Conservation (phyloP, 2,113 vertebrate genomes). For the Ursus arctos region DNA sequence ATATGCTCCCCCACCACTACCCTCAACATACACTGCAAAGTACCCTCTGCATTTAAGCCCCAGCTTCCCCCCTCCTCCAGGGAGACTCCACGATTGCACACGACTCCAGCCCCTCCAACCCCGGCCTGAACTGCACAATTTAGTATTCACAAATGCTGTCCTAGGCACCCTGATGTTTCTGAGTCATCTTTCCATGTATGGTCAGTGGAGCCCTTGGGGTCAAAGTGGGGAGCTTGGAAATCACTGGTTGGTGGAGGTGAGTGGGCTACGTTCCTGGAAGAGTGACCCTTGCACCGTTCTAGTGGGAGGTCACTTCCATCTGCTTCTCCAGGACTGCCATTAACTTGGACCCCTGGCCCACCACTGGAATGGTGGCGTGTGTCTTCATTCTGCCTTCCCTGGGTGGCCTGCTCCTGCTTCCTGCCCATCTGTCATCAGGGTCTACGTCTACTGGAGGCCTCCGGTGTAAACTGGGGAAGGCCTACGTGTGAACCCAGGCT, state of each 20-base stretch:
- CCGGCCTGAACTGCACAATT: background rate
- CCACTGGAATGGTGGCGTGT: rapidly evolving
- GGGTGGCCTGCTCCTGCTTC: background rate
- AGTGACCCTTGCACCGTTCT: background rate
- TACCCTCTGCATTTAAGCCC: background rate
- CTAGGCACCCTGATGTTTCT: background rate
- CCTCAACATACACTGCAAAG: background rate
- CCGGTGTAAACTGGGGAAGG: background rate
- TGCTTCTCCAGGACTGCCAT: background rate
- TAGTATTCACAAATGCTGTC: background rate
- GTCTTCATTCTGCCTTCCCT: background rate
- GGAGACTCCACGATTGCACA: background rate
- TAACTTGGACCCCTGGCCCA: background rate
- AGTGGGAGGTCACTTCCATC: background rate
- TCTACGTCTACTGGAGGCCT: background rate
- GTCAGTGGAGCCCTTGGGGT: background rate
- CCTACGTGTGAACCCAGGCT: background rate
- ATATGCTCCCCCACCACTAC: background rate
- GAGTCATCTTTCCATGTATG: background rate
- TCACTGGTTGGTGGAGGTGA: background rate
- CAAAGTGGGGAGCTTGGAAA: background rate
- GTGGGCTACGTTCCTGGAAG: background rate
- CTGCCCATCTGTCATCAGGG: background rate
- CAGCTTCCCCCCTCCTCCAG: background rate
- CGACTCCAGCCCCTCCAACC: background rate